A percentile compares a stretch with the other conserved stretches of the same genome.
Evolutionary conservation across 2,888 invertebrate genomes (phyloP).

Genomic region (Cylloceria caligata): DNA sequence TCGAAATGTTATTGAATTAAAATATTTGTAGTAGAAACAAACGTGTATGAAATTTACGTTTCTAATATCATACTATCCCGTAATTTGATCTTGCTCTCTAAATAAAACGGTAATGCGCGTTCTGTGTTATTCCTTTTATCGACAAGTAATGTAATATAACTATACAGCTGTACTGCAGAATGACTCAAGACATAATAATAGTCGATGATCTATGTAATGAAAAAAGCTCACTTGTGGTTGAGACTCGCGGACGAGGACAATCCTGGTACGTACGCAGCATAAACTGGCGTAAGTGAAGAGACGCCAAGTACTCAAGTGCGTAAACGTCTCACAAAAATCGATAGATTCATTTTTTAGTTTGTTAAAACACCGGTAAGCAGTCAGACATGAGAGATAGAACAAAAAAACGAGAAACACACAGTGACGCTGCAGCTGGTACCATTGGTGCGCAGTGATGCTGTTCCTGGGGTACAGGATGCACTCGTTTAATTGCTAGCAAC

Average conservation of each 20-base stretch:
- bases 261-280: neutral
- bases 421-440: slow-evolving; percentile 8
- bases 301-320: neutral
- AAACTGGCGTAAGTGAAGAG: neutral
- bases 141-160: neutral
- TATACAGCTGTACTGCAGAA: neutral
- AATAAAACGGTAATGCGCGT: neutral
- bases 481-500: slow-evolving; percentile 79
- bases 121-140: neutral
- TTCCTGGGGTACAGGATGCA: slow-evolving; percentile 63
- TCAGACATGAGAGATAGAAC: slow-evolving; percentile 22
- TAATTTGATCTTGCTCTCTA: too few species aligned
- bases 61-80: too few species aligned
- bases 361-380: slow-evolving; percentile 14
- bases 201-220: neutral
- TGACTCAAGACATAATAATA: neutral
- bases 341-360: slow-evolving; percentile 16
- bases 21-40: neutral
- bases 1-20: neutral
- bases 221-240: slow-evolving; percentile 37
- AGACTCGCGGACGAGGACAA: slow-evolving; percentile 8
- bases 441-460: slow-evolving; percentile 42
- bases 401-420: slow-evolving; percentile 34
- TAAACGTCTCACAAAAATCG: neutral
- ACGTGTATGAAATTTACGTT: neutral